Evolutionary conservation across 2,797 vertebrate genomes (phyloP), one percentile per base, ranked within the genome.

Genomic region (Danio albolineatus): DNA sequence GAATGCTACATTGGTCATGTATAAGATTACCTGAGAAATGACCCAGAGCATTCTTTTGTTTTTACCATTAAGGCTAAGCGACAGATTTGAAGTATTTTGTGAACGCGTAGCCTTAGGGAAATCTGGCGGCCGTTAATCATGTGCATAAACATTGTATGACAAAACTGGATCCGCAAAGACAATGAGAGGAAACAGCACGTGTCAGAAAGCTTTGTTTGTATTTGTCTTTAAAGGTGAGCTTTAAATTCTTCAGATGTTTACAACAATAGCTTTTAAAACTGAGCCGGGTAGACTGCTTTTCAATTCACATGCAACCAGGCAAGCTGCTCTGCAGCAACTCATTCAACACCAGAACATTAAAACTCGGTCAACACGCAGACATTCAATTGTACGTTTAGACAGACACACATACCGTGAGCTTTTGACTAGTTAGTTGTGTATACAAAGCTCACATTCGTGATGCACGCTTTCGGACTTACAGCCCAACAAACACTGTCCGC

Each of bases 361-460:
- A 75, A 39, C 39, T 13, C 69, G 38, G 49, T 46, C 57, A 79
- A 48, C 59, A 80, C 19, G 62, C 4, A 51, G 36, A 70, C 64
- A 76, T 36, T 49, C 46, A 46, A 14, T 77, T 57, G 14, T 21
- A 16, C 44, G 43, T 46, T 38, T 44, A 12, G 56, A 56, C 67
- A 69, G 44, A 61, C 17, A 41, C 44, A 78, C 7, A 82, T 6
- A 64, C 12, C 13, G 5, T 54, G 59, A 73, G 19, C 61, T 64
- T 73, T 73, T 79, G 69, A 73, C 16, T 56, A 5, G 41, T 17
- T 62, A 43, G 56, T 53, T 64, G 48, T 72, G 57, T 56, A 65
- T 36, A 65, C 78, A 61, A 21, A 79, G 57, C 67, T 79, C 73
- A 69, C 74, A 82, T 74, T 13, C 16, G 36, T 56, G 74, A 61